phyloP scores from a whole-genome alignment of 2,888 invertebrate species.

The Bibio marci region DNA sequence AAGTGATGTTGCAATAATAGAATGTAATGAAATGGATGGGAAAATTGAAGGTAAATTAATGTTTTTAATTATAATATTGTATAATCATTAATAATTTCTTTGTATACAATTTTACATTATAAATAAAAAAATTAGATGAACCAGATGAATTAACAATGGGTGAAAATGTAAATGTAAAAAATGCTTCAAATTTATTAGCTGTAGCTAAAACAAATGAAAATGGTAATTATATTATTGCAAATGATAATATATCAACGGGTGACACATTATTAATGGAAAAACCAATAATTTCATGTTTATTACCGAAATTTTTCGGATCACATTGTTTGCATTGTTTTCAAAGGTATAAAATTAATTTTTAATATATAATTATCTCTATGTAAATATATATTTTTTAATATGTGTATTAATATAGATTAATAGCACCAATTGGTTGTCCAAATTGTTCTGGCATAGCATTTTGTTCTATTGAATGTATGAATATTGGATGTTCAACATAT shows the following conservation, averaged over 20 bases:
- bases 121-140: conserved; percentile 17
- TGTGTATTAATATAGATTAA: conserved; percentile 30
- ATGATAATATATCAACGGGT: conserved; percentile 37
- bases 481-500: conserved; percentile 43
- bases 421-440: conserved; percentile 51
- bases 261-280: conserved; percentile 53
- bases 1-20: conserved; percentile 29
- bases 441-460: conserved; percentile 63
- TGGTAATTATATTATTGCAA: conserved; percentile 55
- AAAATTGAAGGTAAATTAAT: conserved; percentile 11
- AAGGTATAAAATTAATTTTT: conserved; percentile 32
- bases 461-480: conserved; percentile 48
- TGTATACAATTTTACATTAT: conserved; percentile 6
- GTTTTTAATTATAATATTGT: no score
- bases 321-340: conserved; percentile 68
- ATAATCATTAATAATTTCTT: no score
- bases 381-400: no score
- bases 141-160: conserved; percentile 38
- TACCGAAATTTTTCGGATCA: conserved; percentile 55
- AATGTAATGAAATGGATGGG: conserved; percentile 10
- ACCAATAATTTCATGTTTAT: conserved; percentile 55
- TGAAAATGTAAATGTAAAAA: conserved; percentile 34
- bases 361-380: background rate
- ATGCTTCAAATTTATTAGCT: conserved; percentile 40
- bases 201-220: conserved; percentile 40